Evolutionary conservation across 1,140 invertebrate genomes (phyloP).

Genomic region (Hylaeus volcanicus): DNA sequence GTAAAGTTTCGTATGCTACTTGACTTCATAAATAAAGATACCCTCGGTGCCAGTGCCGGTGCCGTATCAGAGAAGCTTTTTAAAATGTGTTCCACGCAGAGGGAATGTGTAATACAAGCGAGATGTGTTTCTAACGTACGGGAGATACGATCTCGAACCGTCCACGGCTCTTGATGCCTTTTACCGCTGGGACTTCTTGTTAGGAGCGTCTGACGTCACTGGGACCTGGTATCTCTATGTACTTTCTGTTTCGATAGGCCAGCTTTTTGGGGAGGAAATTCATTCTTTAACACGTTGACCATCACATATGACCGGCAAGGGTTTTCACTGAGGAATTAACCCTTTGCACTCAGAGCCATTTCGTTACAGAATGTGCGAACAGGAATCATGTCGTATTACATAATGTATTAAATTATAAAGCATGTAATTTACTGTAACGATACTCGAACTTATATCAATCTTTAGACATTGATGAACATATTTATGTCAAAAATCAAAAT

Average conservation of each 20-base stretch:
- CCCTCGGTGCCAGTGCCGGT: conserved; percentile 29
- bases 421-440: no score
- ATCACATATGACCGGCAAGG: no score
- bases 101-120: conserved; percentile 58
- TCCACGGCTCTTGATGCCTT: conserved; percentile 24
- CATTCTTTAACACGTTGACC: no score
- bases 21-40: conserved; percentile 67
- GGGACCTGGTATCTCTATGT: conserved; percentile 20
- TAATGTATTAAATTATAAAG: no score
- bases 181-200: conserved; percentile 20
- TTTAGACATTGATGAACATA: no score
- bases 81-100: conserved; percentile 57
- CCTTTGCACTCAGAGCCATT: no score
- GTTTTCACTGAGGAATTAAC: no score
- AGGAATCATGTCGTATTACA: no score
- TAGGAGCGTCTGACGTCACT: background rate
- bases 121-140: conserved; percentile 32
- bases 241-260: background rate
- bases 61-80: conserved; percentile 57
- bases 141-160: conserved; percentile 24
- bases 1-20: conserved; percentile 54
- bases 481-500: no score
- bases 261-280: no score
- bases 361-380: no score
- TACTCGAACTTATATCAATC: no score